Conservation (phyloP, 2,888 invertebrate species). For the Eurytoma californica region DNA sequence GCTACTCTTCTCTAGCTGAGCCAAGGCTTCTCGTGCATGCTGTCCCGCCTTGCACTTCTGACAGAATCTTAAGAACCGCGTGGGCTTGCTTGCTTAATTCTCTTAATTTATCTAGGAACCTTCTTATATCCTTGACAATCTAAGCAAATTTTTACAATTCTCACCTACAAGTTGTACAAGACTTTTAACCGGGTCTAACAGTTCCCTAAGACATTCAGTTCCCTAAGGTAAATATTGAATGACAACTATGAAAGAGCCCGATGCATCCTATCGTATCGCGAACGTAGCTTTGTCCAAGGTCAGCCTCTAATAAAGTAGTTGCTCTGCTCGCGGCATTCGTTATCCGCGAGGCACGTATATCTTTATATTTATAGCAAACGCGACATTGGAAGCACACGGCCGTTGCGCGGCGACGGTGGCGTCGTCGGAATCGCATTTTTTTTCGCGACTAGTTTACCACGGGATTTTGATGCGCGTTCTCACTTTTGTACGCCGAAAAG, state of each 20-base stretch:
- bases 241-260: too few relatives aligned
- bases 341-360: slow-evolving; percentile 45
- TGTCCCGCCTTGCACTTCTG: slow-evolving; percentile 4
- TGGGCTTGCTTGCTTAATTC: slow-evolving; percentile 1
- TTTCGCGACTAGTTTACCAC: slow-evolving; percentile 23
- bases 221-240: too few relatives aligned
- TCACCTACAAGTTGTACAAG: too few relatives aligned
- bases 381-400: slow-evolving; percentile 52
- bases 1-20: slow-evolving; percentile 18
- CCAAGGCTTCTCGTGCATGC: slow-evolving; percentile 35
- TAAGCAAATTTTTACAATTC: too few relatives aligned
- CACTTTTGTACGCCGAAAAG: too few relatives aligned
- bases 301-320: slow-evolving; percentile 14
- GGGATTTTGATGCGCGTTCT: slow-evolving; percentile 17
- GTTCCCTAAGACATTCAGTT: too few relatives aligned
- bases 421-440: not conserved
- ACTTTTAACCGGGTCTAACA: too few relatives aligned
- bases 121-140: too few relatives aligned
- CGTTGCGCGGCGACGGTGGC: slow-evolving; percentile 40
- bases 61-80: not conserved
- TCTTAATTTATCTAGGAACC: too few relatives aligned
- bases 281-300: slow-evolving; percentile 45
- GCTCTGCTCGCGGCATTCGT: slow-evolving; percentile 33
- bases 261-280: not conserved
- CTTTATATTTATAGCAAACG: slow-evolving; percentile 52